Base-by-base conservation (phyloP, 2,113 vertebrate genomes). In the Ceyx cyanopectus region DNA sequence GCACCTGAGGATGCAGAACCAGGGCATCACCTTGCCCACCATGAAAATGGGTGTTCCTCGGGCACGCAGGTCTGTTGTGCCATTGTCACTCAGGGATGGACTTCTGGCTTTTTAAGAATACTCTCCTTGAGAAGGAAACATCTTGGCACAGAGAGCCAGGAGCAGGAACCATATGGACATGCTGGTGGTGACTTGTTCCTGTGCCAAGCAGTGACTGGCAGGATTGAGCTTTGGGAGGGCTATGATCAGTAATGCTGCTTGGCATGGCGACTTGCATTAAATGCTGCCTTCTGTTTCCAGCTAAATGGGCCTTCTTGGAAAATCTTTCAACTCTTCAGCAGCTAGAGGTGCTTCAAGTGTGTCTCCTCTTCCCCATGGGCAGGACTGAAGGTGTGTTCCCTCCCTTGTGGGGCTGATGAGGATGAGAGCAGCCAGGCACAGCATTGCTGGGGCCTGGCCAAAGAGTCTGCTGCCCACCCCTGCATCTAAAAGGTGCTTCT, bases 381-480 rank as follows among this genome's bases (percentile, higher is more conserved):
- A 56, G 46, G 43, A 61, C 30, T 23, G 14, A 62, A 19, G 1
- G 5, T 5, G 12, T 26, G 4, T 62, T 24, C 26, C 22, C 18
- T 89, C 8, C 6, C 11, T 21, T 34, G 45, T 16, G 45, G 11
- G 67, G 45, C 75, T 79, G 81, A 72, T 45, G n/a, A 10, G 19
- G n/a, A 7, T 3, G 17, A 1, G 6, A 73, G 61, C 1, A 1
- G 32, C 30, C 48, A 23, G 32, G 57, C 48, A 29, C 7, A 5
- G 63, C n/a, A 20, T 54, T 12, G 22, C 23, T 40, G 24, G 24
- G 27, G 53, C 32, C 12, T 58, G 3, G 24, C 41, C 48, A n/a
- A 23, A 14, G 53, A 57, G 37, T 32, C 46, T 30, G 57, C 62
- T 65, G 3, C 74, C 50, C n/a, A 54, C 3, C 7, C 7, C 23